phyloP scores from a whole-genome alignment of 1,140 invertebrate genomes.

The Phortica variegata region DNA sequence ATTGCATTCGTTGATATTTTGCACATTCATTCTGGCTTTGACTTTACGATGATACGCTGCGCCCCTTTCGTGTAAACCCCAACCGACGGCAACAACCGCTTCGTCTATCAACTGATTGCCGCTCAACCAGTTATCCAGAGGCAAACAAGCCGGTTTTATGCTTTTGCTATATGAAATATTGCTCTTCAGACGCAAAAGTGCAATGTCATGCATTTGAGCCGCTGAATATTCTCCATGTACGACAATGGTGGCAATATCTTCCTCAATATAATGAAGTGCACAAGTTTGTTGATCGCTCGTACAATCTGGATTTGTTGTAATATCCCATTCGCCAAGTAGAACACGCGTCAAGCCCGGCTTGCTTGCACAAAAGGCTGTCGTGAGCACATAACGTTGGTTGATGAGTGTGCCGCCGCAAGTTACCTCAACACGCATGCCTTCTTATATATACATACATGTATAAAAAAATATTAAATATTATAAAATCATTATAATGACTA shows the following conservation, averaged over 20 bases:
- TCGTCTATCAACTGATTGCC: constrained; percentile 57
- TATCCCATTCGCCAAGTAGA: constrained; percentile 67
- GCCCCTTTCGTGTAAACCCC: constrained; percentile 73
- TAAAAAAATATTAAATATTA: too few species aligned
- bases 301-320: constrained; percentile 61
- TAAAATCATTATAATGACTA: too few species aligned
- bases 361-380: constrained; percentile 71
- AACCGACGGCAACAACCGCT: constrained; percentile 72
- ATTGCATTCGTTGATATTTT: too few species aligned
- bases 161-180: constrained; percentile 62
- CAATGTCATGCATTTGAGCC: constrained; percentile 67
- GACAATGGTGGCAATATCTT: constrained; percentile 62
- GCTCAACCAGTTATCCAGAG: constrained; percentile 55
- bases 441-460: too few species aligned
- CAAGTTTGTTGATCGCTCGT: constrained; percentile 57
- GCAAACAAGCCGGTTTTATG: constrained; percentile 74
- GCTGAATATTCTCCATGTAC: constrained; percentile 66
- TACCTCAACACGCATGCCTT: too few species aligned
- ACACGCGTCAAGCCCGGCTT: constrained; percentile 56
- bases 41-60: constrained; percentile 31
- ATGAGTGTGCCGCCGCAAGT: constrained; percentile 75
- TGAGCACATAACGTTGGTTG: constrained; percentile 63
- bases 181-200: constrained; percentile 63
- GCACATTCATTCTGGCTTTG: constrained; percentile 34
- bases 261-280: too few species aligned